Base-by-base conservation (phyloP, 2,113 vertebrate species). In the Engystomops pustulosus region DNA sequence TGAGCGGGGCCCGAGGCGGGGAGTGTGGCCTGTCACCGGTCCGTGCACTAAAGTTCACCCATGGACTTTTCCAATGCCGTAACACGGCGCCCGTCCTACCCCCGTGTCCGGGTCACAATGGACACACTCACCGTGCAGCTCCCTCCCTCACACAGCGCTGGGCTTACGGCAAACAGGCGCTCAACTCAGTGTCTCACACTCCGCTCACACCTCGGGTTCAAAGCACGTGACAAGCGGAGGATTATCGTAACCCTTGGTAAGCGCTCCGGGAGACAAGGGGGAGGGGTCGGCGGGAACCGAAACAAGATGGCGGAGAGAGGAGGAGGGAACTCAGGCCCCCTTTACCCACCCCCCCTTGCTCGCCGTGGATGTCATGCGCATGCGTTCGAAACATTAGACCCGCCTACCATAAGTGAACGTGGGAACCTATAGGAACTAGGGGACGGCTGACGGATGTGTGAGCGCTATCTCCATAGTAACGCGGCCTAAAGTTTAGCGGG, bases 1-100 rank as follows among this genome's bases (percentile, higher is more conserved):
- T 95, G 86, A 86, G 86, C 71, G 82, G 77, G 62, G 78, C 86
- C 70, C 70, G 58, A 84, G 70, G 77, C 58, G 77, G 38, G 86
- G 81, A 79, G 70, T 55, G 34, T 30, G 79, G 79, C 55, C 70
- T 76, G 81, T 71, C 53, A 79, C 81, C 81, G 72, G 82, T 27
- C 2, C 82, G 18, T 27, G 60, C 72, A 17, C 38, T n/a, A 76
- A 51, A 32, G 51, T 41, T 65, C 62, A 47, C 15, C 7, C n/a
- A 5, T 10, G 3, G 47, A 32, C 51, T 72, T 23, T 20, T 6
- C 34, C 12, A 12, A 20, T 11, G 6, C 2, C 9, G 0, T n/a
- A 0, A 36, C 4, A 4, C 30, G 9, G 23, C 25, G 49, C 41
- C n/a, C 27, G 10, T 12, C 49, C 90, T 86, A 86, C 45, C 25